Evolutionary conservation across 2,888 invertebrate genomes (phyloP).

Genomic region (Xanthorhoe spadicearia): DNA sequence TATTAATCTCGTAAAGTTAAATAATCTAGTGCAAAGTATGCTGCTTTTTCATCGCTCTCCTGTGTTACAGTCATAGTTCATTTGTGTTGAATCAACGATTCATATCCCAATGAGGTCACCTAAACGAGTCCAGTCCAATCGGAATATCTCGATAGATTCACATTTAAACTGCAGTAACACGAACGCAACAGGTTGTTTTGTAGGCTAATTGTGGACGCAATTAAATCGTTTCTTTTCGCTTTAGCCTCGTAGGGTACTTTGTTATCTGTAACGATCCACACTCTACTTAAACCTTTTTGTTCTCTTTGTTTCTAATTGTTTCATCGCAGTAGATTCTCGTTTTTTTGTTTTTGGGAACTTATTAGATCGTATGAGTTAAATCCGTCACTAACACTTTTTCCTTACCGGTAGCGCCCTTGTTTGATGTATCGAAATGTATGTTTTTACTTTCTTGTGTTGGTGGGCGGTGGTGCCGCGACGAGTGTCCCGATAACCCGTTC

Average conservation of each 20-base stretch:
- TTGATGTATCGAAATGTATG: slow-evolving; percentile 54
- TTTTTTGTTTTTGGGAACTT: slow-evolving; percentile 32
- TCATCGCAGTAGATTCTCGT: slow-evolving; percentile 44
- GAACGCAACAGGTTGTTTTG: slow-evolving; percentile 74
- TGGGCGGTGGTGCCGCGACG: slow-evolving; percentile 45
- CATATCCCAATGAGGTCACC: slow-evolving; percentile 4
- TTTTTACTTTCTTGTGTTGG: slow-evolving; percentile 65
- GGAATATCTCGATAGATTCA: slow-evolving; percentile 33
- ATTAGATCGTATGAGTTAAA: slow-evolving; percentile 44
- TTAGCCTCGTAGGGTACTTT: slow-evolving; percentile 58
- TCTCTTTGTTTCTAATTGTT: slow-evolving; percentile 59
- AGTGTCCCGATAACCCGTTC: slow-evolving; percentile 70
- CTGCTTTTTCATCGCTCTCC: background rate
- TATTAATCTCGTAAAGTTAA: slow-evolving; percentile 45
- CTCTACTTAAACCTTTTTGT: slow-evolving; percentile 53
- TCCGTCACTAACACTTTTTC: slow-evolving; percentile 45
- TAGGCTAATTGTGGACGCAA: slow-evolving; percentile 74
- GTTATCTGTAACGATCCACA: slow-evolving; percentile 63
- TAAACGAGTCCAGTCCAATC: slow-evolving; percentile 14
- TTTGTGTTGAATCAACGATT: background rate
- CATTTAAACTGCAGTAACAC: slow-evolving; percentile 57
- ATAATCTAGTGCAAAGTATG: background rate
- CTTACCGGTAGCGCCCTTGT: slow-evolving; percentile 49
- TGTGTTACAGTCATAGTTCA: background rate
- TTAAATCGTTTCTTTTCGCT: slow-evolving; percentile 72